Conservation (phyloP, 2,888 invertebrate genomes). For the Lingula anatina region DNA sequence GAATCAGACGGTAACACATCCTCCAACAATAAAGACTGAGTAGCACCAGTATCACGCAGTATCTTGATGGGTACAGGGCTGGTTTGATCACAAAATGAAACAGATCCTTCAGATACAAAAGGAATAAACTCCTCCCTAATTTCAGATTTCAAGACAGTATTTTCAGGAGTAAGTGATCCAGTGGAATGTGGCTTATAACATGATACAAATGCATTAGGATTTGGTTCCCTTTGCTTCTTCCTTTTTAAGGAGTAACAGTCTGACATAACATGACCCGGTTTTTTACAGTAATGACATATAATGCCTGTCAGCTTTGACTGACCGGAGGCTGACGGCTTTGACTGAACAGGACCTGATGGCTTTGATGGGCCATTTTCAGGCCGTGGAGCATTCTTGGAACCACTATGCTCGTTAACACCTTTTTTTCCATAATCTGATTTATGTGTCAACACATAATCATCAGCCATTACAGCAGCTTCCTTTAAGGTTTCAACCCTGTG, state of each 20-base stretch:
- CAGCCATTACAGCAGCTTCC: conserved; percentile 7
- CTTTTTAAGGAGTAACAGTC: conserved; percentile 10
- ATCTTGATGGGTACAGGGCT: conserved; percentile 5
- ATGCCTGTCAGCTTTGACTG: too few relatives aligned
- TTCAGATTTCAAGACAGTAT: too few relatives aligned
- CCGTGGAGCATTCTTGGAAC: too few relatives aligned
- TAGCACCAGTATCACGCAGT: conserved; percentile 13
- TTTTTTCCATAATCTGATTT: conserved; percentile 9
- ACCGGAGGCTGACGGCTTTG: too few relatives aligned
- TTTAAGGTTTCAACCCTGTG: conserved; percentile 3
- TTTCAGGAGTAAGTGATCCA: too few relatives aligned
- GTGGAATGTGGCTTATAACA: too few relatives aligned
- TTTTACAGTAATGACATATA: conserved; percentile 7
- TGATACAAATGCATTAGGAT: too few relatives aligned
- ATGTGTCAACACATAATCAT: conserved; percentile 8
- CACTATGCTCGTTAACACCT: too few relatives aligned
- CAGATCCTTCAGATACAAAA: conserved; percentile 12
- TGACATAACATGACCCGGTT: conserved; percentile 7
- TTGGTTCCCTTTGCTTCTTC: too few relatives aligned
- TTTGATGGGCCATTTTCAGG: too few relatives aligned
- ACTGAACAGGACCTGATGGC: too few relatives aligned
- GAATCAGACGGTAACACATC: conserved; percentile 1
- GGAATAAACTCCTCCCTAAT: conserved; percentile 10
- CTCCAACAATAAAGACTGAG: conserved; percentile 14
- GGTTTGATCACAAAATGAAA: conserved; percentile 5